These are phyloP conservation scores for Caenorhabditis angaria DNA, from an alignment of 2,888 invertebrate species.

Conservation along the genomic window DNA sequence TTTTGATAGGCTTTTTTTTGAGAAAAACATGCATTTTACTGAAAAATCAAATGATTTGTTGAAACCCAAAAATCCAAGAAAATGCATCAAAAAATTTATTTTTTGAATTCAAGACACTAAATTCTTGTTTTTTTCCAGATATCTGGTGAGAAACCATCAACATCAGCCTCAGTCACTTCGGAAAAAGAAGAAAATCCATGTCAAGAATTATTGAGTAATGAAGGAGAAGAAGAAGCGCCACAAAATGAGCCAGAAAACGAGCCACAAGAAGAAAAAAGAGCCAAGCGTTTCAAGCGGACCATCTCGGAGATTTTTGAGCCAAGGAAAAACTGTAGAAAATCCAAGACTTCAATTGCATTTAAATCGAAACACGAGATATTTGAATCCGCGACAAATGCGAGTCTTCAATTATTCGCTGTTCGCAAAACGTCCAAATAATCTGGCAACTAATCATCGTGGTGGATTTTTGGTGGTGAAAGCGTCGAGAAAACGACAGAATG, in stretches of 20 bases:
- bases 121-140: too few species aligned
- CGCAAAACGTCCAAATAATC: neutral
- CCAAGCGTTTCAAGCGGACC: too few species aligned
- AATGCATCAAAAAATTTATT: too few species aligned
- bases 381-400: neutral
- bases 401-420: neutral
- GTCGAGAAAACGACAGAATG: neutral
- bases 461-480: neutral
- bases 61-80: too few species aligned
- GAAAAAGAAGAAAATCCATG: neutral
- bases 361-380: neutral
- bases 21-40: too few species aligned
- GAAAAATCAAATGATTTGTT: too few species aligned
- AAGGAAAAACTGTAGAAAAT: too few species aligned
- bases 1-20: too few species aligned
- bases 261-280: neutral
- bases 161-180: neutral
- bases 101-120: too few species aligned
- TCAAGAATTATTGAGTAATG: neutral
- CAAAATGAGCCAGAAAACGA: neutral
- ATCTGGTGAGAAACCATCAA: neutral
- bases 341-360: neutral
- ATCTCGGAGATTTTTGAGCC: too few species aligned
- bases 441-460: neutral
- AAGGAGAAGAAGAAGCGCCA: neutral